These are phyloP conservation scores for Okapia johnstoni DNA, from an alignment of 2,113 vertebrate species.

Conservation along the genomic window DNA sequence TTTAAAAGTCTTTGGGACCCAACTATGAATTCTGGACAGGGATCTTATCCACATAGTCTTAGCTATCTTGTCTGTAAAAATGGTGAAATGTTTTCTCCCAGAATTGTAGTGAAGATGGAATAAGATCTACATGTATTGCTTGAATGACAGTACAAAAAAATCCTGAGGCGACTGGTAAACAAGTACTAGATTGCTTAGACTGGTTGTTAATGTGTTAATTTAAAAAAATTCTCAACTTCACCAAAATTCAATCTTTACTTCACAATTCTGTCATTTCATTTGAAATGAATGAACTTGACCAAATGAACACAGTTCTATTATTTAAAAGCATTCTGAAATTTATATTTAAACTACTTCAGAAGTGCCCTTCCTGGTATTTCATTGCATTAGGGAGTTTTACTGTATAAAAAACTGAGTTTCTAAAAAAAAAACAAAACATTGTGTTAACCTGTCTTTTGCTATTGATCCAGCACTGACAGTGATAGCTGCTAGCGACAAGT, in stretches of 20 bases:
- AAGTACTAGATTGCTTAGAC: neutral
- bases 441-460: neutral
- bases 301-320: neutral
- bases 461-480: neutral
- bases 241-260: neutral
- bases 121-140: neutral
- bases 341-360: neutral
- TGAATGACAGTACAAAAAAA: neutral
- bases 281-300: conserved; percentile 8
- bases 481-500: neutral
- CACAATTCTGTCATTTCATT: neutral
- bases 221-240: neutral
- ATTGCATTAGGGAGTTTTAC: neutral
- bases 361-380: neutral
- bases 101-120: neutral
- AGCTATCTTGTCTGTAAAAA: conserved; percentile 21
- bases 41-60: neutral
- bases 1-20: neutral
- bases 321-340: neutral
- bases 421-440: neutral
- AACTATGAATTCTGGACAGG: neutral
- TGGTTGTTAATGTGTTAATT: neutral
- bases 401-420: neutral
- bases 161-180: neutral
- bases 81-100: neutral